Evolutionary conservation across 2,797 vertebrate genomes (phyloP).

Genomic region (Okamejei kenojei): DNA sequence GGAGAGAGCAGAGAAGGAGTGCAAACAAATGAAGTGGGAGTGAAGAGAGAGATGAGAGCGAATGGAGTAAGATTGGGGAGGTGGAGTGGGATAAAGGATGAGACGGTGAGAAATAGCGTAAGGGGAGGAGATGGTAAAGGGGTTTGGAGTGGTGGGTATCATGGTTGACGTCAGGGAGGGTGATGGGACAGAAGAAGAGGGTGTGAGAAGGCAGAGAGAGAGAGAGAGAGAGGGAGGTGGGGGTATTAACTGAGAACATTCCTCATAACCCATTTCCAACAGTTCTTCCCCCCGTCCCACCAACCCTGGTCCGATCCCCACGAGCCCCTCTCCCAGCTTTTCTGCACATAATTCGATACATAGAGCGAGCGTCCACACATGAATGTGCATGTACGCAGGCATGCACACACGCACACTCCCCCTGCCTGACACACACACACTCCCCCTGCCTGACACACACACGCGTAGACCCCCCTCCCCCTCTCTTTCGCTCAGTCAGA

Average conservation of each 20-base stretch:
- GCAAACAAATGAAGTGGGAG: no score
- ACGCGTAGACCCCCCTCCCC: conserved; percentile 50
- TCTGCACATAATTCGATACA: no score
- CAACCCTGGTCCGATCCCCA: no score
- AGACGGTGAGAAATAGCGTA: neutral
- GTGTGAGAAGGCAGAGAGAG: neutral
- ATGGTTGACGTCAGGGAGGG: no score
- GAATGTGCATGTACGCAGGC: neutral
- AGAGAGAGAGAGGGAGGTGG: neutral
- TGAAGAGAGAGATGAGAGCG: neutral
- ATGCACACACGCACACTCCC: conserved; percentile 50
- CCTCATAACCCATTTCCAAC: neutral
- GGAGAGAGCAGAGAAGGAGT: no score
- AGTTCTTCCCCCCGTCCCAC: no score
- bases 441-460: conserved; percentile 54
- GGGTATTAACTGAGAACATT: neutral
- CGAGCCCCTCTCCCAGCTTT: no score
- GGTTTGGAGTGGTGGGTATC: no score
- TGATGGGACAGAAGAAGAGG: no score
- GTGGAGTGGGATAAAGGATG: neutral
- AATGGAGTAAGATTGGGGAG: neutral
- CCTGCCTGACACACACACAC: conserved; percentile 49
- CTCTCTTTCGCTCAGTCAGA: no score
- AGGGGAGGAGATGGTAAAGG: neutral
- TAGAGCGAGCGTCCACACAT: no score